Conservation (phyloP, 2,113 vertebrate species). For the Eonycteris spelaea region DNA sequence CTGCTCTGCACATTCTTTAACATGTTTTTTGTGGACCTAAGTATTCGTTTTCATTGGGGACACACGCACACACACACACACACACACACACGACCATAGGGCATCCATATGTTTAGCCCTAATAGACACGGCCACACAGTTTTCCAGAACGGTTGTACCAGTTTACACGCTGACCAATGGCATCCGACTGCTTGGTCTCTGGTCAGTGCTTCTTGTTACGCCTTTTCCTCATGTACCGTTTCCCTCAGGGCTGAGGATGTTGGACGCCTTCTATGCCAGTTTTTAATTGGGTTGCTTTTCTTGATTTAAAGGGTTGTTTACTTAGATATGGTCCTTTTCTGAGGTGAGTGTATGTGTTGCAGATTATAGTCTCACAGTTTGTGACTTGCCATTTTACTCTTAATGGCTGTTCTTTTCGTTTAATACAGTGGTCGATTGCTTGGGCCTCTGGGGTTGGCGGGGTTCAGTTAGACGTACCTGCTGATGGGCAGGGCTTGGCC, state of each 20-base stretch:
- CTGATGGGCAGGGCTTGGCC: background rate
- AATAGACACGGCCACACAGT: background rate
- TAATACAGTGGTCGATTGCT: background rate
- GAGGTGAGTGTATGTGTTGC: background rate
- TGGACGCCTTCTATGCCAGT: background rate
- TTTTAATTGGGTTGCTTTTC: background rate
- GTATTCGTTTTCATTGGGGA: background rate
- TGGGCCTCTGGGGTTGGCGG: background rate
- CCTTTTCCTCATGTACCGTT: background rate
- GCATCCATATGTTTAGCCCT: background rate
- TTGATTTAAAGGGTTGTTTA: background rate
- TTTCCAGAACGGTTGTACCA: background rate
- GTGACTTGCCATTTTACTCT: background rate
- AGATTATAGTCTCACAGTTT: background rate
- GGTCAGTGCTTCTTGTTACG: background rate
- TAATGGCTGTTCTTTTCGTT: no score
- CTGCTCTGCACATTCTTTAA: background rate
- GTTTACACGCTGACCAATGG: background rate
- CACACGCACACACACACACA: no score
- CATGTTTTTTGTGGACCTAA: background rate
- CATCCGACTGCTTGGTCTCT: background rate
- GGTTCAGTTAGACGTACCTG: background rate
- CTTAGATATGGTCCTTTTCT: background rate
- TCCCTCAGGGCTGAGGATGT: background rate
- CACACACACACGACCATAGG: background rate